Evolutionary conservation across 2,113 vertebrate species (phyloP), one percentile per base, ranked within the genome.

Genomic region (Oxyura jamaicensis): DNA sequence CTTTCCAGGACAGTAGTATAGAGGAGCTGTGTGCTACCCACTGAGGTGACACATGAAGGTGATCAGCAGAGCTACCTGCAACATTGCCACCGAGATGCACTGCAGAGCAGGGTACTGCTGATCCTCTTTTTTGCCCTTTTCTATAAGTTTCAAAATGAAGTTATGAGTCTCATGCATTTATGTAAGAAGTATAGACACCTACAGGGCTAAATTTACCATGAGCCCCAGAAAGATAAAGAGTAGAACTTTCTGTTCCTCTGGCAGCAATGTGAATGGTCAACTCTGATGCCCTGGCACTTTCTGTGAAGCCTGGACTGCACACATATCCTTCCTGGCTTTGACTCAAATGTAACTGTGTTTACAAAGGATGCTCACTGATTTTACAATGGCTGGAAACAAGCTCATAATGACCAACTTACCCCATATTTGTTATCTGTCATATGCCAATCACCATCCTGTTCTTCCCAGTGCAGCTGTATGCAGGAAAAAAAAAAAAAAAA

Each of bases 221-320:
- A 93, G 6, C 16, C 26, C 67, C 71, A 65, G 82, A 79, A 48
- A 76, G 16, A 44, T 10, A 50, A 50, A 88, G 14, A 68, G 9
- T 17, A 33, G 13, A 15, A 4, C 53, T 67, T 89, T 78, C 21
- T 26, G 3, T 21, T 78, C 33, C 13, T 67, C 10, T 81, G 23
- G 22, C 6, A 18, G 7, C 1, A 33, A 0, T 0, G 0, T 21
- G 16, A 14, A 12, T 2, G 60, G 25, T 29, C 33, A 68, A 12
- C 21, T 73, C 78, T 44, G 10, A 36, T 35, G 6, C 41, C 18
- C 29, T 60, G 18, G 2, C 36, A 39, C 22, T 79, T 6, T 35
- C 20, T 28, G 4, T 53, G 55, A 42, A 13, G 19, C 31, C 23
- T 31, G 20, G 39, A 13, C 50, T 46, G 5, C 25, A 11, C 8